phyloP scores from a whole-genome alignment of 1,140 invertebrate species.

The Caenorhabditis remanei region DNA sequence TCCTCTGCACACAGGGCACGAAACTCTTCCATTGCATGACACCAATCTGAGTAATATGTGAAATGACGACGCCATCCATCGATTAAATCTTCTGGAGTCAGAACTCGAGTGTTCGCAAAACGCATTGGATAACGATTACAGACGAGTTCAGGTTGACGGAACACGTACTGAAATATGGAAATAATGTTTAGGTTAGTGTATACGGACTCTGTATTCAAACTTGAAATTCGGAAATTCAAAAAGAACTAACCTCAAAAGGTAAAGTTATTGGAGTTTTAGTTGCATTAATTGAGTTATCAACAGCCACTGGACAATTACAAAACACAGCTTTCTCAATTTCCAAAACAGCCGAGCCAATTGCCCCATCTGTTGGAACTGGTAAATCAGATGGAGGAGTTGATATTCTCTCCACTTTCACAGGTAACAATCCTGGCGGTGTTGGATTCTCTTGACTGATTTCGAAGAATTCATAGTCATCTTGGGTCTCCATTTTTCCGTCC shows the following conservation, averaged over 20 bases:
- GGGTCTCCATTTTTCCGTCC: conserved; percentile 4
- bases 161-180: conserved; percentile 20
- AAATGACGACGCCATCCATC: conserved; percentile 65
- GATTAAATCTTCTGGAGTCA: conserved; percentile 61
- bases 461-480: conserved; percentile 1
- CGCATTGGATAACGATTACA: conserved; percentile 60
- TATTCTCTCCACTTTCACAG: conserved; percentile 28
- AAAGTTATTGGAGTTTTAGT: conserved; percentile 55
- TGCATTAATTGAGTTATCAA: conserved; percentile 48
- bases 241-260: conserved; percentile 57
- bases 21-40: conserved; percentile 59
- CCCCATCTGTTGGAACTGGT: background rate
- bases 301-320: conserved; percentile 44
- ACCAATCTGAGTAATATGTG: conserved; percentile 63
- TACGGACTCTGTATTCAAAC: no score
- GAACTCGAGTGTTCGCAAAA: conserved; percentile 25
- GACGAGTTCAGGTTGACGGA: conserved; percentile 57
- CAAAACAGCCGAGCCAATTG: background rate
- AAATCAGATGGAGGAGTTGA: conserved; percentile 33
- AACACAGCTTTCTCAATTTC: conserved; percentile 50
- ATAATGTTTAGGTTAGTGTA: background rate
- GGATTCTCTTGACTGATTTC: background rate
- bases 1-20: conserved; percentile 31
- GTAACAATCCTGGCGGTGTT: conserved; percentile 1
- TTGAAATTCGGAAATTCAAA: background rate